Percentiles rank a stretch among this genome's conserved stretches.
These are phyloP conservation scores for Mythimna vitellina DNA, from an alignment of 2,888 invertebrate species.

Conservation along the genomic window DNA sequence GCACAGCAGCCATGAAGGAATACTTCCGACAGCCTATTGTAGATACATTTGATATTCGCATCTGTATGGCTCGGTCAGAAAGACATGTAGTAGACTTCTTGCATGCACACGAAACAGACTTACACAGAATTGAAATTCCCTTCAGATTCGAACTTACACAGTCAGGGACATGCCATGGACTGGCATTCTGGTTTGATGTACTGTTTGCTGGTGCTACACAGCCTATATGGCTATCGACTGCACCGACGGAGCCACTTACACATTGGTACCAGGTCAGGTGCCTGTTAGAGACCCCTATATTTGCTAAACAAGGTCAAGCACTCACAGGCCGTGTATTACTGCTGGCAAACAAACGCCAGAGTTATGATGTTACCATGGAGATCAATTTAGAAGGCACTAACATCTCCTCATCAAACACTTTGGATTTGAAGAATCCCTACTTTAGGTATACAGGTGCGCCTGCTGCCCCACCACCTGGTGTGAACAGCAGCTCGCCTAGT, in stretches of 20 bases:
- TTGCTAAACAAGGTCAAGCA: conserved; percentile 98
- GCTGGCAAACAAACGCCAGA: conserved; percentile 98
- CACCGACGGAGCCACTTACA: conserved; percentile 99
- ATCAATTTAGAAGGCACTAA: conserved; percentile 97
- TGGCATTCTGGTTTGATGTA: conserved; percentile 99
- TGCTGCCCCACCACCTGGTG: conserved; percentile 97
- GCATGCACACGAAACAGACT: conserved; percentile 97
- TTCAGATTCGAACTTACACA: conserved; percentile 97
- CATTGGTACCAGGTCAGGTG: conserved; percentile 99
- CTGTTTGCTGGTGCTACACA: conserved; percentile 97
- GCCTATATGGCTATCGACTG: conserved; percentile 98
- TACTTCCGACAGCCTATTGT: conserved; percentile 99
- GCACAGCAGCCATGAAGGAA: conserved; percentile 98
- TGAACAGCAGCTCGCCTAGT: conserved; percentile 97
- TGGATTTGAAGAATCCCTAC: conserved; percentile 99
- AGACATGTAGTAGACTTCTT: conserved; percentile 98
- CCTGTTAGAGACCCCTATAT: conserved; percentile 97
- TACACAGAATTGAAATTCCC: conserved; percentile 98
- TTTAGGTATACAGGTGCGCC: conserved; percentile 99
- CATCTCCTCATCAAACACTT: conserved; percentile 96
- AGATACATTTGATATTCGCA: conserved; percentile 99
- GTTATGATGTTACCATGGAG: conserved; percentile 99
- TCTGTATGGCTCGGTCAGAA: conserved; percentile 98
- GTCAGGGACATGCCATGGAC: conserved; percentile 98
- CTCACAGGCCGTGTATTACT: conserved; percentile 96